Conservation (phyloP, 1,140 invertebrate genomes). For the Apis florea region DNA sequence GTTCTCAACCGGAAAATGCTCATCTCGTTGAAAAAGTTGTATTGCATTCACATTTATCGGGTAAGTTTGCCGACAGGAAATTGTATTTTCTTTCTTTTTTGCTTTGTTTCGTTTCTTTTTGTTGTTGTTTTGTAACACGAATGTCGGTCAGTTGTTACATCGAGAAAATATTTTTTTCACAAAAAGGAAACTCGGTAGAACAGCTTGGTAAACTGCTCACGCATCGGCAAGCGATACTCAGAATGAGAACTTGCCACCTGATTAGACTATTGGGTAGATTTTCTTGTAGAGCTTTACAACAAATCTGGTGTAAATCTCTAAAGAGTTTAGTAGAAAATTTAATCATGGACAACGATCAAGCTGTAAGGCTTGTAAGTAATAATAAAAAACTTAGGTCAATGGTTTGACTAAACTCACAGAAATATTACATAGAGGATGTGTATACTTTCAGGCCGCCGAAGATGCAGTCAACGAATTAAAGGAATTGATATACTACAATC, state of each 20-base stretch:
- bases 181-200: slow-evolving; percentile 70
- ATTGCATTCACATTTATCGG: slow-evolving; percentile 55
- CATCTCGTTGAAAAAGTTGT: slow-evolving; percentile 88
- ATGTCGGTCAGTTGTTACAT: background rate
- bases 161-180: slow-evolving; percentile 5
- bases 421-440: background rate
- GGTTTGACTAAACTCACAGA: background rate
- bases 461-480: slow-evolving; percentile 81
- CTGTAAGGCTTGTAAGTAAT: slow-evolving; percentile 80
- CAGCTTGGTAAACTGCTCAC: slow-evolving; percentile 83
- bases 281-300: slow-evolving; percentile 84
- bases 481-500: slow-evolving; percentile 79
- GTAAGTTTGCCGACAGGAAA: slow-evolving; percentile 35
- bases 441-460: slow-evolving; percentile 79
- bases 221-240: slow-evolving; percentile 82
- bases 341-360: slow-evolving; percentile 79
- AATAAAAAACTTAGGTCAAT: background rate
- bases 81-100: background rate
- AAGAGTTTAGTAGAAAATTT: slow-evolving; percentile 81
- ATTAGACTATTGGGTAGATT: slow-evolving; percentile 85
- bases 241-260: slow-evolving; percentile 85
- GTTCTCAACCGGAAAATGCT: slow-evolving; percentile 87
- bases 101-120: slow-evolving; percentile 19
- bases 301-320: slow-evolving; percentile 83
- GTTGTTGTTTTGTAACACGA: background rate